A percentile compares a stretch with the other conserved stretches of the same genome.
Conservation (phyloP, 2,113 vertebrate genomes). For the Hemibagrus wyckioides region DNA sequence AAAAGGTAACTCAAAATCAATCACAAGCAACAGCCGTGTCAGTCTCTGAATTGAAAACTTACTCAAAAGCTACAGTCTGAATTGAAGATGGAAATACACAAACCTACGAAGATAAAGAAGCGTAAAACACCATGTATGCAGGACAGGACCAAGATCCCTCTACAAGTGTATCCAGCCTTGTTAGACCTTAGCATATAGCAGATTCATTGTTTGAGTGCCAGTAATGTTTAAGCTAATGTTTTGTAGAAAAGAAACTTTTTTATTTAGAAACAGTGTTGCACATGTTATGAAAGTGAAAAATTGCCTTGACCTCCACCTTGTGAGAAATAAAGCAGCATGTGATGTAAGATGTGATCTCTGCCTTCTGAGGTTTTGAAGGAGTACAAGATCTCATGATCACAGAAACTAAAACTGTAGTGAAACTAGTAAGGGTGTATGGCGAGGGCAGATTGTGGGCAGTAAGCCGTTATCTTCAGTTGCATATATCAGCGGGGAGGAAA, state of each 20-base stretch:
- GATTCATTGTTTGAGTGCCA: not conserved
- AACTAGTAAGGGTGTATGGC: slow-evolving; percentile 18
- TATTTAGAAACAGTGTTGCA: not conserved
- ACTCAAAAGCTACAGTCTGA: too few relatives aligned
- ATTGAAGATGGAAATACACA: too few relatives aligned
- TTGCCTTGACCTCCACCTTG: not conserved
- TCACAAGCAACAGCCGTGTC: too few relatives aligned
- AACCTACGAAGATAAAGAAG: not conserved
- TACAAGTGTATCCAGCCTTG: not conserved
- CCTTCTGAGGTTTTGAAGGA: not conserved
- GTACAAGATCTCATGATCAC: not conserved
- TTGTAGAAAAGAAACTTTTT: not conserved
- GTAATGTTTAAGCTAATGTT: not conserved
- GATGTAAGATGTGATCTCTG: not conserved
- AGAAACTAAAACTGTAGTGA: slow-evolving; percentile 19
- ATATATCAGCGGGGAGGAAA: slow-evolving; percentile 10
- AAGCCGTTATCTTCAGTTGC: slow-evolving; percentile 44
- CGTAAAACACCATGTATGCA: too few relatives aligned
- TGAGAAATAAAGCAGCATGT: not conserved
- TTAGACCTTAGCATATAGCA: not conserved
- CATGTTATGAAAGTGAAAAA: too few relatives aligned
- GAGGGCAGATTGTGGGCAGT: not conserved
- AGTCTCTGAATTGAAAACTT: too few relatives aligned
- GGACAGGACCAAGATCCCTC: not conserved
- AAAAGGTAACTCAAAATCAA: too few relatives aligned